phyloP scores from a whole-genome alignment of 2,888 invertebrate genomes.

The Lampropteryx suffumata region DNA sequence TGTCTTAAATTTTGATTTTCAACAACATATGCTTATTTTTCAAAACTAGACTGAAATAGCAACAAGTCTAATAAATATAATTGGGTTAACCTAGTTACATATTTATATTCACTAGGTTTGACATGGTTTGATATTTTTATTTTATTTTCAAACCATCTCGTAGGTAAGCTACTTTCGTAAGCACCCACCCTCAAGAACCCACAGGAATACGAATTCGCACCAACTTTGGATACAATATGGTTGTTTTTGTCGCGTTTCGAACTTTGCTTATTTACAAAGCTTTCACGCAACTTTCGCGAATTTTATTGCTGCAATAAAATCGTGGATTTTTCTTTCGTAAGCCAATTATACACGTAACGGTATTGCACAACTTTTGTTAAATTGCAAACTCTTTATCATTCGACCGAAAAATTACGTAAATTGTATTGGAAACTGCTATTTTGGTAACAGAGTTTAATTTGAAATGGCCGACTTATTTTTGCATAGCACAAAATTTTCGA shows the following conservation, averaged over 20 bases:
- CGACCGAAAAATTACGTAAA: conserved; percentile 7
- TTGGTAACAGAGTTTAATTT: too few species aligned
- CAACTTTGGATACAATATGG: conserved; percentile 27
- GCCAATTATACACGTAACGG: conserved; percentile 30
- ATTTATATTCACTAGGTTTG: too few species aligned
- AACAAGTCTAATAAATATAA: too few species aligned
- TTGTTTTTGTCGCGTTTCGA: conserved; percentile 32
- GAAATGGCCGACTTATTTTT: too few species aligned
- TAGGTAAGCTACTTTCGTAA: conserved; percentile 7
- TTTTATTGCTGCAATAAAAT: conserved; percentile 36
- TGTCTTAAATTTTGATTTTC: too few species aligned
- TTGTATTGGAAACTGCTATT: too few species aligned
- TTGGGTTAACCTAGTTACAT: too few species aligned
- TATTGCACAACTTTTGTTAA: conserved; percentile 8
- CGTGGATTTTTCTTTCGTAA: conserved; percentile 27
- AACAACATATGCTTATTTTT: too few species aligned
- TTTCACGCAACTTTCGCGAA: conserved; percentile 36
- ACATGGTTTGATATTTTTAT: conserved; percentile 1
- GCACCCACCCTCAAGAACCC: conserved; percentile 10
- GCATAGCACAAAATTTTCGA: too few species aligned
- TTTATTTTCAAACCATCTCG: not conserved
- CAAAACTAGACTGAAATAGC: too few species aligned
- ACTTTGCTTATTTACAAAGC: conserved; percentile 49
- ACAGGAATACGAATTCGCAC: conserved; percentile 21
- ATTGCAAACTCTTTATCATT: conserved; percentile 11